A percentile compares a stretch with the other conserved stretches of the same genome.
Conservation (phyloP, 2,113 vertebrate genomes). For the Barbus barbus region DNA sequence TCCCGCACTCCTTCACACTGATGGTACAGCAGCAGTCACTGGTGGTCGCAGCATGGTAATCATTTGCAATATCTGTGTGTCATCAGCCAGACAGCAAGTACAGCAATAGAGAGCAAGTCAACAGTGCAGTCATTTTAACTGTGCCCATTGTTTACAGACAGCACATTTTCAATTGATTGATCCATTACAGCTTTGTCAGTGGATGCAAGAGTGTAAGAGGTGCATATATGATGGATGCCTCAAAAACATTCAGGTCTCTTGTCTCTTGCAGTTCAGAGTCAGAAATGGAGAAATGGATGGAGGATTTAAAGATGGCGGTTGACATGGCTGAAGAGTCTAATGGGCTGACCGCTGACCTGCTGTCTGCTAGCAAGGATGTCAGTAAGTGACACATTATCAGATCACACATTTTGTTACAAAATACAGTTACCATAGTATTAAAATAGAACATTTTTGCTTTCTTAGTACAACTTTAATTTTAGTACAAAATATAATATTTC, state of each 20-base stretch:
- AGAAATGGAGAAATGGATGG: constrained; percentile 96
- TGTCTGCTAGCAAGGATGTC: constrained; percentile 82
- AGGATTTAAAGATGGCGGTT: constrained; percentile 91
- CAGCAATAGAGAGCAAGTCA: background rate
- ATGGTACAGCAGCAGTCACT: constrained; percentile 89
- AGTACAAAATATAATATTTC: background rate
- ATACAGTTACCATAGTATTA: background rate
- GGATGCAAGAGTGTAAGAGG: background rate
- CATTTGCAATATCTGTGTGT: background rate
- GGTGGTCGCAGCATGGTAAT: constrained; percentile 91
- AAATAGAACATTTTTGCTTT: background rate
- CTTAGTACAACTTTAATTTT: no score
- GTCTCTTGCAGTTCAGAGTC: constrained; percentile 72
- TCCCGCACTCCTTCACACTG: constrained; percentile 92
- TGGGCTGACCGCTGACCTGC: constrained; percentile 78
- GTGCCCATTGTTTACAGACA: background rate
- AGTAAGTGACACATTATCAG: constrained; percentile 80
- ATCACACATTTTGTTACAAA: no score
- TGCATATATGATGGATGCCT: background rate
- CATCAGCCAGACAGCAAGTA: background rate
- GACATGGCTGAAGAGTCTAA: constrained; percentile 86
- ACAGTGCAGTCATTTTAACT: no score
- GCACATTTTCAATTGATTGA: background rate
- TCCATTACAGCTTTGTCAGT: background rate
- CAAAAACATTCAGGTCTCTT: background rate